Conservation (phyloP, 2,113 vertebrate species). For the Columba janthina region DNA sequence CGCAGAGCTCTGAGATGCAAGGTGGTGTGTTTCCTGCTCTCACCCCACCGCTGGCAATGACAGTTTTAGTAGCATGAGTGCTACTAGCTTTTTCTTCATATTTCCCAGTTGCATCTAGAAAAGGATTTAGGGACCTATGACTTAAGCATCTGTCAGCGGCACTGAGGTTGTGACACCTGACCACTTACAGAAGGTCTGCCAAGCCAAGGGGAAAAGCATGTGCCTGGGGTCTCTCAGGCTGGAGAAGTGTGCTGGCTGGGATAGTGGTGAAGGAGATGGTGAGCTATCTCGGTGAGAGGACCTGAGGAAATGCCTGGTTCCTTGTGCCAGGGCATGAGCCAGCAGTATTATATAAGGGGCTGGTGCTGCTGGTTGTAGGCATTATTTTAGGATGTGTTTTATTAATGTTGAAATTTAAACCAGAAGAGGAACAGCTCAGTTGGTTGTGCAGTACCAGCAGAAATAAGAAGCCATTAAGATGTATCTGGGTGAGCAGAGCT, state of each 20-base stretch:
- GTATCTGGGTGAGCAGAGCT: neutral
- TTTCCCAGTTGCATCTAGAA: neutral
- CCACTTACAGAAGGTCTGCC: neutral
- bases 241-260: neutral
- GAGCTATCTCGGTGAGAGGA: accelerated
- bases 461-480: slow-evolving; percentile 21
- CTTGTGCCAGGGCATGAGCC: neutral
- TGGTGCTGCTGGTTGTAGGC: neutral
- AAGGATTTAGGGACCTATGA: neutral
- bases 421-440: neutral
- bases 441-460: neutral
- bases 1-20: neutral
- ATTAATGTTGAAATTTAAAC: neutral
- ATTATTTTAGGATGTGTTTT: neutral
- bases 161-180: neutral
- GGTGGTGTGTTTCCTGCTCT: neutral
- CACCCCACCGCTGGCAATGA: neutral
- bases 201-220: accelerated
- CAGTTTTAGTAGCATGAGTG: neutral
- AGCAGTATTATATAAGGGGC: neutral
- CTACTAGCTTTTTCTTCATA: neutral
- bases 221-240: neutral
- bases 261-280: neutral
- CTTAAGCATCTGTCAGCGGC: neutral
- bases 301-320: neutral